Evolutionary conservation across 2,113 vertebrate genomes (phyloP).

Genomic region (Gnathonemus echidnorhynchus): DNA sequence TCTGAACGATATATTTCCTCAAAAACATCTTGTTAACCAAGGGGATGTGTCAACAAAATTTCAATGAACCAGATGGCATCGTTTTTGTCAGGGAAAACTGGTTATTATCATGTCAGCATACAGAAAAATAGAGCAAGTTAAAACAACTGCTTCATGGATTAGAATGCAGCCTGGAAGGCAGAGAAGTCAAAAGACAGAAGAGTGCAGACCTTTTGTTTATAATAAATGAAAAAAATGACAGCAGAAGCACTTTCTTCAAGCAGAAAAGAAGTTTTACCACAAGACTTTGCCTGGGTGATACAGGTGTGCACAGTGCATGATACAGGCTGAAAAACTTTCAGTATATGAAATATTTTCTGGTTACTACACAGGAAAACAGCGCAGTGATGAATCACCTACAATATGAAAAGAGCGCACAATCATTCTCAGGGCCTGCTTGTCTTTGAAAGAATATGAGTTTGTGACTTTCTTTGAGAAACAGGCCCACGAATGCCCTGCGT

Average conservation of each 20-base stretch:
- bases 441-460: not conserved
- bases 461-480: not conserved
- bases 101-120: not conserved
- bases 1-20: not conserved
- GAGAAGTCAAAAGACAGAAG: not conserved
- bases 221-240: not conserved
- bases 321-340: not conserved
- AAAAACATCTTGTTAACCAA: slow-evolving; percentile 7
- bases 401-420: not conserved
- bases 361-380: not conserved
- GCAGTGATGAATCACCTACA: not conserved
- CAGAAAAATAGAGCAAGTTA: slow-evolving; percentile 1
- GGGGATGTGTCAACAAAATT: not conserved
- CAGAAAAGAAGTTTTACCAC: not conserved
- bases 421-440: not conserved
- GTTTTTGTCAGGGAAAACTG: not conserved
- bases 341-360: not conserved
- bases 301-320: not conserved
- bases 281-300: not conserved
- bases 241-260: not conserved
- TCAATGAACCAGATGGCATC: slow-evolving; percentile 7
- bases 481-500: not conserved
- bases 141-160: not conserved
- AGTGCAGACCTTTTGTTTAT: not conserved
- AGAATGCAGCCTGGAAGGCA: not conserved